Evolutionary conservation across 2,797 vertebrate species (phyloP), one percentile per base, ranked within the genome.

Genomic region (Periparus ater): DNA sequence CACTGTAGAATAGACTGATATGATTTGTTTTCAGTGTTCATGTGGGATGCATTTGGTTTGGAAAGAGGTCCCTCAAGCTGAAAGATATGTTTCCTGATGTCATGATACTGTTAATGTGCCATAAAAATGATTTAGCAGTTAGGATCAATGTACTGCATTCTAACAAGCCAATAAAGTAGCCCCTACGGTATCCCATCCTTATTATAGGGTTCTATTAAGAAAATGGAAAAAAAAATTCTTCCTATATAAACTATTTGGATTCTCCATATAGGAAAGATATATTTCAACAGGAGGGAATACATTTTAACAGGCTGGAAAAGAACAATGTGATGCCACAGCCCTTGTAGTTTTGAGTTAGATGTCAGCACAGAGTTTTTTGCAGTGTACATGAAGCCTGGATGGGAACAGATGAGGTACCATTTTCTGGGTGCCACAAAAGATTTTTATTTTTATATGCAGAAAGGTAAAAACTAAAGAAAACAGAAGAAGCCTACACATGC

Each of bases 111-210:
- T 60, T 94, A 95, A 96, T 91, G 89, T 95, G 88, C 74, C 85
- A 89, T 95, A 94, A 95, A 93, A 95, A 94, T 92, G 72, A 95
- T 83, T 75, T 94, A 96, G 73, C 73, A 44, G 45, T 86, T 81
- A 65, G 71, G 50, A 91, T 90, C 83, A 87, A 75, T 76, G 77
- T 62, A 62, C 36, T 78, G 68, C 74, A 88, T 84, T 89, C 71
- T 89, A 93, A 89, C 34, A 88, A 75, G 61, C 84, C 61, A 91
- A 90, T 92, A 83, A 95, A 95, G 84, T 13, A 81, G 22, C 11
- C 44, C 40, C 53, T 85, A 40, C 3, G 14, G 34, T 97, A 92
- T 92, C 44, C 25, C 55, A 66, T 92, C 20, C 16, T 87, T 91
- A 88, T 91, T 77, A 78, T 12, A 78, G 19, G 19, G 5, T 47